Base-by-base conservation (phyloP, 2,888 invertebrate species). In the Chaetoderma sp. region DNA sequence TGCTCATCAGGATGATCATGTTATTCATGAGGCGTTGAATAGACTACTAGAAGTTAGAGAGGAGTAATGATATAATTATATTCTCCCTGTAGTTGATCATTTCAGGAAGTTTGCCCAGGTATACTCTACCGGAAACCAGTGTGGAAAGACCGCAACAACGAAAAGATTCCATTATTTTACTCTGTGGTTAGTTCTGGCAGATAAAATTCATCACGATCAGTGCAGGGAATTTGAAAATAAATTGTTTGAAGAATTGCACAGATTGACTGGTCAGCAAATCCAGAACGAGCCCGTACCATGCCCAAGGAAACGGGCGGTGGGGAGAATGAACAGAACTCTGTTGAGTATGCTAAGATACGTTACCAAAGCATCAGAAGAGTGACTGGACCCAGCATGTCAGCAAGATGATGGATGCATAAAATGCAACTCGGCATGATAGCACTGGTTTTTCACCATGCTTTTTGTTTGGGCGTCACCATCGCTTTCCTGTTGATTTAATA, bases 51-150 rank as follows among this genome's bases (percentile, higher is more conserved):
- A 50, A 25, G 50, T 25, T 50, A 6, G 50, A 50, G 18, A 50
- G 18, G 18, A 50, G 50, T 18, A 42, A 50, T 10, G 57, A 25
- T 56, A 49, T 13, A 52, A 65, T 30, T 44, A 65, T n/a, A 65
- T 60, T 3, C 27, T 61, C 13, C 56, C 44, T 25, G 5, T 61
- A n/a, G 21, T 61, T 13, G 56, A 65, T 42, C 55, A 65, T 28
- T 65, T 65, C 32, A 65, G 60, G 5, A 1, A 60, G 32, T 60
- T 65, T 10, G 65, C 60, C 4, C 60, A 65, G 23, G 65, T 56
- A 5, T 65, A 60, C 39, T 60, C 60, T 2, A 65, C 65, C 13
- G 21, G 60, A 45, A 65, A 65, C 42, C 55, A 65, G 28, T 25
- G 21, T 25, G 60, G 36, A 21, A 55, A 60, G 27, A 65, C 49